phyloP scores from a whole-genome alignment of 2,113 vertebrate genomes.

The Rousettus leschenaultii region DNA sequence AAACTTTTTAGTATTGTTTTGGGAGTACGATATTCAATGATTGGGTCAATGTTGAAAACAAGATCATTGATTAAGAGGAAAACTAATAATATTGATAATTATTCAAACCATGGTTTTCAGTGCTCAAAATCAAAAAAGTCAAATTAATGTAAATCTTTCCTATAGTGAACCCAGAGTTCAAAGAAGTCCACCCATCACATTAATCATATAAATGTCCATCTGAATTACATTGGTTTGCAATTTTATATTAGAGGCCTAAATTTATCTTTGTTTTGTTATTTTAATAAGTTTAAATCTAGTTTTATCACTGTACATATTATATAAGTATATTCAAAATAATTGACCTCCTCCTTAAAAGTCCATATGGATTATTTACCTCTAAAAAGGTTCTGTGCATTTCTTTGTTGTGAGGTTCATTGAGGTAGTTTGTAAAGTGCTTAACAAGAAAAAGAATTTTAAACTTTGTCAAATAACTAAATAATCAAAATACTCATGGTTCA shows the following conservation, averaged over 20 bases:
- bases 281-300: not conserved
- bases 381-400: not conserved
- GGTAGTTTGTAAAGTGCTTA: not conserved
- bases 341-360: not conserved
- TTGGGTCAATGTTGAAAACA: not conserved
- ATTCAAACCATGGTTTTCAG: not conserved
- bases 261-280: not conserved
- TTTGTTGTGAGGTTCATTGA: not conserved
- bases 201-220: not conserved
- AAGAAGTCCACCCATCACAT: not conserved
- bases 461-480: not conserved
- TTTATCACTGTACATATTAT: not conserved
- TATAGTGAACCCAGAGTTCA: not conserved
- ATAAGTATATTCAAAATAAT: not conserved
- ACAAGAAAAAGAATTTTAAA: not conserved
- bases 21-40: not conserved
- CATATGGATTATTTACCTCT: constrained; percentile 24
- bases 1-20: not conserved
- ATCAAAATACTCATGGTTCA: not conserved
- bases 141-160: not conserved
- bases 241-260: constrained; percentile 6
- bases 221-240: not conserved
- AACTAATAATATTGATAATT: not conserved
- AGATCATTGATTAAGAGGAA: not conserved
- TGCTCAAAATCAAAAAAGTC: constrained; percentile 15